Conservation (phyloP, 2,113 vertebrate species). For the Dromiciops gliroides region DNA sequence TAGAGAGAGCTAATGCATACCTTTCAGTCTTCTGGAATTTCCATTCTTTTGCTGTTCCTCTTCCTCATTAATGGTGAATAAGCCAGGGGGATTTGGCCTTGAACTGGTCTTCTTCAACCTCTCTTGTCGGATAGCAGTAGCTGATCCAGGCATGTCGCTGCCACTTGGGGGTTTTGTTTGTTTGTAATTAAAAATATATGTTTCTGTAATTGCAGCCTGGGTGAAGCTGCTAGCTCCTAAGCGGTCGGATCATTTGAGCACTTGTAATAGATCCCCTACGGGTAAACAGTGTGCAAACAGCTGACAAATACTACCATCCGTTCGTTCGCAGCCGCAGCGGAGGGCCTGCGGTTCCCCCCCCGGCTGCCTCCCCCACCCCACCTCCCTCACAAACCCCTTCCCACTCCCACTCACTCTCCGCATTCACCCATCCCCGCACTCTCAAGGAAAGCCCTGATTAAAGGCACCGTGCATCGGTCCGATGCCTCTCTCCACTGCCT, state of each 20-base stretch:
- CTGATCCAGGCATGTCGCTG: slow-evolving; percentile 84
- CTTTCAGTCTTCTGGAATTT: slow-evolving; percentile 85
- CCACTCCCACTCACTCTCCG: slow-evolving; percentile 39
- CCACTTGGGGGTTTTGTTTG: slow-evolving; percentile 62
- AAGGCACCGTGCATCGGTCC: slow-evolving; percentile 69
- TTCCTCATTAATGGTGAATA: slow-evolving; percentile 98
- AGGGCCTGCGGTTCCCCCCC: slow-evolving; percentile 67
- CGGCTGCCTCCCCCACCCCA: slow-evolving; percentile 39
- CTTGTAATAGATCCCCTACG: slow-evolving; percentile 82
- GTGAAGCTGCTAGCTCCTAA: slow-evolving; percentile 82
- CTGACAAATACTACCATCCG: slow-evolving; percentile 84
- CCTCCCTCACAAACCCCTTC: neutral
- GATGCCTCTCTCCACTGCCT: slow-evolving; percentile 65
- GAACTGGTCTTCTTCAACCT: slow-evolving; percentile 88
- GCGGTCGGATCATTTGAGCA: slow-evolving; percentile 83
- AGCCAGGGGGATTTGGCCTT: slow-evolving; percentile 86
- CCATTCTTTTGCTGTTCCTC: slow-evolving; percentile 92
- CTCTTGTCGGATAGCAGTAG: slow-evolving; percentile 83
- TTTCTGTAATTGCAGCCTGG: slow-evolving; percentile 79
- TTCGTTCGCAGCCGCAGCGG: slow-evolving; percentile 75
- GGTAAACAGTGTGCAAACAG: slow-evolving; percentile 81
- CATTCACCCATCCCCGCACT: slow-evolving; percentile 31
- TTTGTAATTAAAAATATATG: slow-evolving; percentile 74
- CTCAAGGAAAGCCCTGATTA: slow-evolving; percentile 80
- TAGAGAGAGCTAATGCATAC: slow-evolving; percentile 80